Base-by-base conservation (phyloP, 1,140 invertebrate genomes). In the Caenorhabditis briggsae region DNA sequence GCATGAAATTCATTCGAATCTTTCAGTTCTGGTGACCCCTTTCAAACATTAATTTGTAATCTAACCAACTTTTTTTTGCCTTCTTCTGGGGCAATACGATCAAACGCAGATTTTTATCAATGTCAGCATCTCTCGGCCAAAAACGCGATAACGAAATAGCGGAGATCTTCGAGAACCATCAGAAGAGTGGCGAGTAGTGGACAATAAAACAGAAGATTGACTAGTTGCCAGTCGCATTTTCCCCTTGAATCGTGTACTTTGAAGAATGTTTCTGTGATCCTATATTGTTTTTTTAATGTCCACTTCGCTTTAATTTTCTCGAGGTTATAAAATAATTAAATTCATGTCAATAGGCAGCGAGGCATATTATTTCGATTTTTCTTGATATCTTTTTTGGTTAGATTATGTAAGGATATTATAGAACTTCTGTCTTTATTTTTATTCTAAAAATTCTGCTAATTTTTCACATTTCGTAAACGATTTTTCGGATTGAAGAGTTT, bases 201-300 rank as follows among this genome's bases (percentile, higher is more conserved):
- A 78, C 70, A 46, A 78, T 78, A 78, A 78, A 78, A 78, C n/a
- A n/a, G 43, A 78, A 78, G 70, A 78, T 78, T 53, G 70, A 33
- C 43, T 20, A 25, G 70, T 50, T 78, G 18, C 46, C 43, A 78
- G 70, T 9, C 70, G 18, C 46, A 78, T 50, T 78, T 78, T 46
- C 23, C 70, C 50, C 50, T 18, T 53, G 46, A 78, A 50, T 78
- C 46, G 20, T 70, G 64, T 70, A 70, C 64, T 70, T 70, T 70
- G 64, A 43, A 33, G 64, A 18, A 41, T 46, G 33, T 46, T 41
- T 46, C 41, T 25, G 11, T 61, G 20, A 25, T 61, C 25, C 23
- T 23, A 12, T 8, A 11, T 61, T 25, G 9, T 61, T 11, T 20
- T n/a, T 18, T 58, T n/a, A n/a, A 8, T 6, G 33, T 33, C 33